Evolutionary conservation across 2,888 invertebrate genomes (phyloP).

Genomic region (Aspidiotus rigidus): DNA sequence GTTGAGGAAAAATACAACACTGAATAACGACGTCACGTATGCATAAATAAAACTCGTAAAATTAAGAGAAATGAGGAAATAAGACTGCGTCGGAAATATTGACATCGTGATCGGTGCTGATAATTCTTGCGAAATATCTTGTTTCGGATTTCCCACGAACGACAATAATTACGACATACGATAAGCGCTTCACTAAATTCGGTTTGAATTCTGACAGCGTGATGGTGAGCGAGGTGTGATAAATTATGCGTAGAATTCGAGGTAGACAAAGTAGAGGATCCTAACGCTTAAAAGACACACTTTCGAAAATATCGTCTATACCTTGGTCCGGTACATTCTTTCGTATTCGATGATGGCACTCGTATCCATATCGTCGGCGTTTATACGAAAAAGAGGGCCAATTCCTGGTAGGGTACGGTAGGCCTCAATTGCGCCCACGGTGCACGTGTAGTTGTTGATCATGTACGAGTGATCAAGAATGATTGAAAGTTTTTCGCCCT

Average conservation of each 20-base stretch:
- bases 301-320: slow-evolving; percentile 41
- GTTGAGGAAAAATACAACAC: not conserved
- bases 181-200: too few species aligned
- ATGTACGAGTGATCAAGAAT: slow-evolving; percentile 44
- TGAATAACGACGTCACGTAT: too few species aligned
- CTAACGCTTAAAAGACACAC: too few species aligned
- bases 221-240: too few species aligned
- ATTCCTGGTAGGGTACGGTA: slow-evolving; percentile 59
- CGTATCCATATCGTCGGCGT: slow-evolving; percentile 57
- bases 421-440: slow-evolving; percentile 59
- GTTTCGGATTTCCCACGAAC: too few species aligned
- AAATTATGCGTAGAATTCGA: too few species aligned
- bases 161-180: too few species aligned
- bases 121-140: too few species aligned
- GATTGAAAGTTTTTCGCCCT: slow-evolving; percentile 47
- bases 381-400: slow-evolving; percentile 53
- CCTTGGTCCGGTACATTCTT: slow-evolving; percentile 40
- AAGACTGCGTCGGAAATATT: slow-evolving; percentile 38
- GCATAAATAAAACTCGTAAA: slow-evolving; percentile 38
- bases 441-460: slow-evolving; percentile 52
- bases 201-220: too few species aligned
- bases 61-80: not conserved
- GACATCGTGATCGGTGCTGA: too few species aligned
- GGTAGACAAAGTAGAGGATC: too few species aligned
- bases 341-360: slow-evolving; percentile 45